These are phyloP conservation scores for Nasonovia ribisnigri DNA, from an alignment of 2,888 invertebrate species.

Conservation along the genomic window DNA sequence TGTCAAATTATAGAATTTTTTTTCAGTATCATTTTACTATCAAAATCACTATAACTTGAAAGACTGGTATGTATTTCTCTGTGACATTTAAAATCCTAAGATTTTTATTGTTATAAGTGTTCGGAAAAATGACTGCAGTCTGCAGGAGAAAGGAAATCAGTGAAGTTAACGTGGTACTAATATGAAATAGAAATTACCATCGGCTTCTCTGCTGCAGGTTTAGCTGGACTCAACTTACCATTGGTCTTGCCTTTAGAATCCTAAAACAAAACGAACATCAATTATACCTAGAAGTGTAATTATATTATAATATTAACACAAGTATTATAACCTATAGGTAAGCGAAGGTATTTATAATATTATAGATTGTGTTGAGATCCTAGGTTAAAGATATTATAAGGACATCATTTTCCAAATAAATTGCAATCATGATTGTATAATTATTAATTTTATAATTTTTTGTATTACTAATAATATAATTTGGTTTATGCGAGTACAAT, in stretches of 20 bases:
- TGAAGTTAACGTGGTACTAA: neutral
- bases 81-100: neutral
- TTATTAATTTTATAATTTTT: neutral
- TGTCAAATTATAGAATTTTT: neutral
- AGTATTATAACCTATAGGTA: neutral
- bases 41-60: no score
- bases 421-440: no score
- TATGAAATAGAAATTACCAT: neutral
- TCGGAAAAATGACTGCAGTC: no score
- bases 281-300: neutral
- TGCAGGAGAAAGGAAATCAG: conserved; percentile 5
- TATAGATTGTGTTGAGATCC: neutral
- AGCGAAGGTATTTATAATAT: neutral
- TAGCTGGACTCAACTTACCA: neutral
- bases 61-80: neutral
- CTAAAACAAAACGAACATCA: neutral
- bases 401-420: neutral
- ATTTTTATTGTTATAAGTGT: neutral
- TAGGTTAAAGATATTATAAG: neutral
- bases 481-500: neutral
- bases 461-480: neutral
- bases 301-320: neutral
- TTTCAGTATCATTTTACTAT: neutral
- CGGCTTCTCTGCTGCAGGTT: neutral
- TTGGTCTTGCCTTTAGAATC: fast-evolving